Base-by-base conservation (phyloP, 2,888 invertebrate genomes). In the Andrena haemorrhoa region DNA sequence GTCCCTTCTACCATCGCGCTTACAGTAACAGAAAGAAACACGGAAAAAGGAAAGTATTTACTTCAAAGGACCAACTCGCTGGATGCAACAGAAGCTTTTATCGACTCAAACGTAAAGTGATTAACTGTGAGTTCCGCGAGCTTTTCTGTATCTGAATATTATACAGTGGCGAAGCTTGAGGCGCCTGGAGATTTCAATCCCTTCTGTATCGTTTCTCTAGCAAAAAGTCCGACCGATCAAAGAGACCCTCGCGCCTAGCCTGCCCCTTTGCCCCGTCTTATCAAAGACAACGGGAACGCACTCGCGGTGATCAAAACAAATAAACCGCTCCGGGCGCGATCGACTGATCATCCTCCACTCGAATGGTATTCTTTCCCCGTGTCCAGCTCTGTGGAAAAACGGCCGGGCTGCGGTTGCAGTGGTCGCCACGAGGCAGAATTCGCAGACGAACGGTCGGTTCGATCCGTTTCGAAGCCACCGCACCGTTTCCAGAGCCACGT, bases 401-500 rank as follows among this genome's bases (percentile, higher is more conserved):
- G 26, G 29, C 2, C 8, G 41, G n/a, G 29, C n/a, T 23, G 35
- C 49, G 10, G 35, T 20, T 23, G 20, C 5, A 4, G 31, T 16
- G 41, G 41, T 10, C 31, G 23, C 10, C 8, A 4, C 20, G 31
- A 3, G n/a, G 61, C 29, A 71, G 63, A 68, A 75, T 68, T 78
- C 60, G 41, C 31, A 12, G 41, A 20, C 49, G 26, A 60, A 5
- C 29, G 33, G 31, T 47, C 20, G 35, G 58, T 16, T 58, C 64
- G 70, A 76, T 71, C 71, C 51, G 79, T 53, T 77, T 60, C 41
- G 20, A 26, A 64, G 31, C 35, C 31, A 64, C 64, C 65, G 49
- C 70, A 70, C 63, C 63, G 76, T 76, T 64, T 49, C 20, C 64
- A 49, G 70, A 35, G 69, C 77, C 77, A 77, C 60, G 65, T 65